These are phyloP conservation scores for Apostichopus parvimensis DNA, from an alignment of 35 echinoderm and acorn worm species.

Conservation along the genomic window DNA sequence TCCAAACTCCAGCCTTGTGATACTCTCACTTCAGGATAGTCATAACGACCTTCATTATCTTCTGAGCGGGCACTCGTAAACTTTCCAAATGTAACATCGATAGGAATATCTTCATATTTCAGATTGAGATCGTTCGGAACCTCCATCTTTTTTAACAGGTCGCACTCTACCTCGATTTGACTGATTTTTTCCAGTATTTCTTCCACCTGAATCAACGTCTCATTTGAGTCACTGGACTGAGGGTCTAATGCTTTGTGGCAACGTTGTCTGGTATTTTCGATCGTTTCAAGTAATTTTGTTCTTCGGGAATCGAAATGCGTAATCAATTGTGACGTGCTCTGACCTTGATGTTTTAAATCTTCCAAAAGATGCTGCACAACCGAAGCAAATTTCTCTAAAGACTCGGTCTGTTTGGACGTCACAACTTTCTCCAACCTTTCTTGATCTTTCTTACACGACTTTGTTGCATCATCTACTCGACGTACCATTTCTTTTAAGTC, in stretches of 20 bases:
- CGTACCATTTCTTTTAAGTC: background rate
- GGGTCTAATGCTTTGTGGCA: background rate
- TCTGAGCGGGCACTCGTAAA: background rate
- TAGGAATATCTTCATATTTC: background rate
- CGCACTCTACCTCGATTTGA: background rate
- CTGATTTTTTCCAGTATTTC: background rate
- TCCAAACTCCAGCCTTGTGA: background rate
- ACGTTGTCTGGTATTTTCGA: background rate
- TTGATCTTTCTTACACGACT: background rate
- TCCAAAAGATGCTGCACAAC: background rate
- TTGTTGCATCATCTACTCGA: background rate
- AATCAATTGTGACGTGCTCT: background rate
- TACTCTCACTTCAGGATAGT: background rate
- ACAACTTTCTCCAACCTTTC: background rate
- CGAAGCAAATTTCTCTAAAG: background rate
- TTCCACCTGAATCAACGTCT: background rate
- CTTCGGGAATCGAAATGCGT: background rate
- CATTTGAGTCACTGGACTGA: background rate
- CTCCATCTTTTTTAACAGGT: background rate
- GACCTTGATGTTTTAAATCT: background rate
- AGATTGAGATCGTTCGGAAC: background rate
- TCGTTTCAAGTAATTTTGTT: background rate
- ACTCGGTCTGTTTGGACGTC: background rate
- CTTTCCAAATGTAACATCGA: background rate
- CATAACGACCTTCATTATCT: background rate